Evolutionary conservation across 2,888 invertebrate species (phyloP).

Genomic region (Macropis europaea): DNA sequence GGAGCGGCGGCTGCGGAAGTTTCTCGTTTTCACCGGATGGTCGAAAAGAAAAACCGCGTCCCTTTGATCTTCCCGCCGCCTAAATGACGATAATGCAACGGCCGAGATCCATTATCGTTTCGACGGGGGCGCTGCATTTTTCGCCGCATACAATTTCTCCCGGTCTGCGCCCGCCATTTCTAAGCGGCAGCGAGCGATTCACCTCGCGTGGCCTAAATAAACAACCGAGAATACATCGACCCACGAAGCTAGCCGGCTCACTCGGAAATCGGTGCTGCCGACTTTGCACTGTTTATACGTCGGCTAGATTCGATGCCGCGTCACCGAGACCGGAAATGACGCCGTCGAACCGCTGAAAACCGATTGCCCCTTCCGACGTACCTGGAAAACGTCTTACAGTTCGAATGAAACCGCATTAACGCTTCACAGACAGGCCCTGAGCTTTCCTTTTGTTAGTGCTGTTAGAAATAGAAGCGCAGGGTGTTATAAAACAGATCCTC

Average conservation of each 20-base stretch:
- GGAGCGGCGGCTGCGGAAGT: not conserved
- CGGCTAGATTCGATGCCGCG: slow-evolving; percentile 15
- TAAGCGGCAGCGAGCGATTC: slow-evolving; percentile 72
- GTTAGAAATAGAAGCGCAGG: too few species aligned
- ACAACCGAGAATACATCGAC: slow-evolving; percentile 80
- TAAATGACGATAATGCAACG: slow-evolving; percentile 42
- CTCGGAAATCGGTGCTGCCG: slow-evolving; percentile 48
- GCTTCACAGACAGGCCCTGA: too few species aligned
- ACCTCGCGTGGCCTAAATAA: slow-evolving; percentile 80
- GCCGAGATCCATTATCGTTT: slow-evolving; percentile 36
- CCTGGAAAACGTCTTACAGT: not conserved
- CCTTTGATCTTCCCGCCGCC: slow-evolving; percentile 36
- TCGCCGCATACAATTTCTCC: slow-evolving; percentile 34
- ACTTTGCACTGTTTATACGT: slow-evolving; percentile 49
- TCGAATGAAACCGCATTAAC: not conserved
- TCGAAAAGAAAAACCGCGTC: slow-evolving; percentile 8
- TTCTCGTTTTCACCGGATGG: not conserved
- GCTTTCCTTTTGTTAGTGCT: too few species aligned
- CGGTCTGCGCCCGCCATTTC: slow-evolving; percentile 30
- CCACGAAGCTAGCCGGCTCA: slow-evolving; percentile 67
- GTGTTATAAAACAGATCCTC: too few species aligned
- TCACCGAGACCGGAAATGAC: slow-evolving; percentile 32
- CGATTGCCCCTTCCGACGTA: not conserved
- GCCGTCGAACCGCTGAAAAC: not conserved
- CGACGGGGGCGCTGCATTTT: slow-evolving; percentile 32